Base-by-base conservation (phyloP, 2,888 invertebrate genomes). In the Spodoptera exigua region DNA sequence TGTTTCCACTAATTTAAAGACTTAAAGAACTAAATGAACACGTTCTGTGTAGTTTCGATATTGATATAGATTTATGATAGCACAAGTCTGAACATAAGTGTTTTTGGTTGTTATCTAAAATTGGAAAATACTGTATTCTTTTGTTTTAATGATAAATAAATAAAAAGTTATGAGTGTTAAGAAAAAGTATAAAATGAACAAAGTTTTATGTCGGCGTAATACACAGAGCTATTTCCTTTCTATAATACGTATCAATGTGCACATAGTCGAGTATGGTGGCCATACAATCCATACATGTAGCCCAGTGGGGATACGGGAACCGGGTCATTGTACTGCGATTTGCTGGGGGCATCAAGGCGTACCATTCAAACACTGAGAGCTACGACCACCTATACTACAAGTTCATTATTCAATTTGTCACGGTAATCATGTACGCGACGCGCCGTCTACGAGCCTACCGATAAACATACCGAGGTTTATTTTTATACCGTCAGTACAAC, bases 281-380 rank as follows among this genome's bases (percentile, higher is more conserved):
- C 27, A 7, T 27, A 27, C 27, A 27, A 72, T 68, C 63, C 70
- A 75, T 70, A 70, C 55, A 51, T 61, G 60, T 58, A 65, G 61
- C 63, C 67, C 67, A 79, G 66, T 76, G 65, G 74, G 78, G 70
- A 76, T 67, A 71, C 70, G 70, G 68, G 70, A 70, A 67, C 75
- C 51, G 68, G 91, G 89, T 90, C 90, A 87, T 85, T 85, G 90
- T 74, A 83, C 90, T 68, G 76, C 75, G 67, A 83, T 86, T 81
- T 64, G 80, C 80, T 78, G 80, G 83, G 87, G 82, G 80, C 80
- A 79, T 73, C 65, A 72, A 74, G 67, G 67, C 82, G 78, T 73
- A 70, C 83, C 81, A 83, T 85, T 83, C 78, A 76, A 83, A 84
- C 80, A 76, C 62, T 63, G 70, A 68, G 56, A 68, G 60, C 62